Conservation (phyloP, 2,113 vertebrate genomes). For the Promerops cafer region DNA sequence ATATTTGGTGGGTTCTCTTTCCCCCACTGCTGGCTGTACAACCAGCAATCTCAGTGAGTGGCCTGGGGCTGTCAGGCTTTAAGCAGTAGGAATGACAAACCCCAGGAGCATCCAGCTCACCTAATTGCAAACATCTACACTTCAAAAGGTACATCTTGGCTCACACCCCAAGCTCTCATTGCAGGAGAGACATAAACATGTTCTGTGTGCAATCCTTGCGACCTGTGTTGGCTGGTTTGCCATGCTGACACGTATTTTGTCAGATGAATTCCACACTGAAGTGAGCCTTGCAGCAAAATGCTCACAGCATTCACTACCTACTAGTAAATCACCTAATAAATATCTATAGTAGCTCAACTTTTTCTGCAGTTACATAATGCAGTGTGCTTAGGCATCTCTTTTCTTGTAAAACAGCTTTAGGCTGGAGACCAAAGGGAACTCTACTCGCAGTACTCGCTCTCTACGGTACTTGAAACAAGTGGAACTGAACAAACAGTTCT, state of each 20-base stretch:
- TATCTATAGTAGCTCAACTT: background rate
- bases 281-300: background rate
- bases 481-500: conserved; percentile 27
- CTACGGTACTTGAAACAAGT: conserved; percentile 28
- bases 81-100: background rate
- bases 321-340: background rate
- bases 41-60: background rate
- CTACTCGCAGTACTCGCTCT: no score
- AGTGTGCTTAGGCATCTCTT: background rate
- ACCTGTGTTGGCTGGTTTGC: background rate
- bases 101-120: background rate
- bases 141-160: background rate
- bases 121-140: background rate
- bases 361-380: background rate
- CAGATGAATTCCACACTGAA: background rate
- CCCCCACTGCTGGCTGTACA: background rate
- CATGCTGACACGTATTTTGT: background rate
- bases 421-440: background rate
- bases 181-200: background rate
- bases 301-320: background rate
- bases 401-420: background rate
- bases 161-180: background rate
- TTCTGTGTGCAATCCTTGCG: background rate
- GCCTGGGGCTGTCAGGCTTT: background rate
- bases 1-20: background rate